Evolutionary conservation across 2,113 vertebrate genomes (phyloP).

Genomic region (Sander lucioperca): DNA sequence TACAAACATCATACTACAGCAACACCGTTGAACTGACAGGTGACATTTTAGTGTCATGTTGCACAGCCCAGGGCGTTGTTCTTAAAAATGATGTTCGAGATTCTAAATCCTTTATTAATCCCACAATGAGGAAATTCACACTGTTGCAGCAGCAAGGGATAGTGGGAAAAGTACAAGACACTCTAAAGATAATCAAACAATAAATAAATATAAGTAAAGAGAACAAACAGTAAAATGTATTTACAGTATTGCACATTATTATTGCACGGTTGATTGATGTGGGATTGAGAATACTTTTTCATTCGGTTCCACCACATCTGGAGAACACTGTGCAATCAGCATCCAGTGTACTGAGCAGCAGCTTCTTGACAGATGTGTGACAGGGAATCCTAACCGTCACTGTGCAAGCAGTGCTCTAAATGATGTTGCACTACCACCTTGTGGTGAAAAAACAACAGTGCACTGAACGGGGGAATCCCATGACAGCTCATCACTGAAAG

Average conservation of each 20-base stretch:
- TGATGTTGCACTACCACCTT: slow-evolving; percentile 38
- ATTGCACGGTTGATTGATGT: too few species aligned
- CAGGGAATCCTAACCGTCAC: neutral
- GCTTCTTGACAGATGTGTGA: neutral
- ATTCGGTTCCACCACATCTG: neutral
- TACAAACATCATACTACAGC: neutral
- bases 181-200: too few species aligned
- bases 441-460: slow-evolving; percentile 22
- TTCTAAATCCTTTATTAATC: too few species aligned
- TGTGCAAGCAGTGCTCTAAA: neutral
- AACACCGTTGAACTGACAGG: neutral
- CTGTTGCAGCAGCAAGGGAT: too few species aligned
- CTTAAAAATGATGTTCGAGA: neutral
- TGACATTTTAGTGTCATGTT: neutral
- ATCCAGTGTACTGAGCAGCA: neutral
- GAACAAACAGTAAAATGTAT: too few species aligned
- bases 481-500: too few species aligned
- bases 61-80: too few species aligned
- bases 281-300: neutral
- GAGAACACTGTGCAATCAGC: neutral
- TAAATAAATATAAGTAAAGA: too few species aligned
- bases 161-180: too few species aligned
- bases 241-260: too few species aligned
- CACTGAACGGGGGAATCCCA: neutral
- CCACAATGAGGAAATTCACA: too few species aligned